Conservation (phyloP, 2,888 invertebrate species). For the Margaritifera margaritifera region DNA sequence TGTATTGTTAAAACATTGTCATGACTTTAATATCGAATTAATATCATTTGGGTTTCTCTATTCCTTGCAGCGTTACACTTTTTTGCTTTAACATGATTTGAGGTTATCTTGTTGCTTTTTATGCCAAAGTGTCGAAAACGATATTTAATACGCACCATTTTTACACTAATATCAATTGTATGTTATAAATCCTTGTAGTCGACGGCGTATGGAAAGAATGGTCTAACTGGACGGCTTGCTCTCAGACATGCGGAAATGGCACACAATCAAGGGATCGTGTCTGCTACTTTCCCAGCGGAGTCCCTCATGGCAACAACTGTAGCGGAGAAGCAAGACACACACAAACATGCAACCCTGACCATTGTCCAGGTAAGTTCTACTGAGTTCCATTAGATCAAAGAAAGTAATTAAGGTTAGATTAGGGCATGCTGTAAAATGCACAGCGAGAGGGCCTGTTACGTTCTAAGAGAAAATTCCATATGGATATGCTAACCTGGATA, state of each 20-base stretch:
- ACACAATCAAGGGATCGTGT: constrained; percentile 17
- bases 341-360: constrained; percentile 14
- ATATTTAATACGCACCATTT: too few relatives aligned
- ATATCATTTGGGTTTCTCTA: too few relatives aligned
- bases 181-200: constrained; percentile 12
- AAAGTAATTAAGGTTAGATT: neutral
- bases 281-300: constrained; percentile 19
- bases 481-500: too few relatives aligned
- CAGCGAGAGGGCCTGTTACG: too few relatives aligned
- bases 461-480: too few relatives aligned
- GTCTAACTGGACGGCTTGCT: constrained; percentile 24
- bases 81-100: too few relatives aligned
- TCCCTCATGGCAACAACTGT: constrained; percentile 27
- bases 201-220: constrained; percentile 31
- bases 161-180: too few relatives aligned
- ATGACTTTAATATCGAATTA: too few relatives aligned
- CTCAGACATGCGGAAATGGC: constrained; percentile 28
- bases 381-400: neutral
- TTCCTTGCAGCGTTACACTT: too few relatives aligned
- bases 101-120: too few relatives aligned
- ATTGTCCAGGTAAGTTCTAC: constrained; percentile 29
- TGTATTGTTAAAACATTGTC: too few relatives aligned
- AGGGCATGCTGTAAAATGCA: neutral
- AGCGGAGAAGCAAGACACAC: constrained; percentile 17
- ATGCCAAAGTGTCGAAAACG: too few relatives aligned